phyloP scores from a whole-genome alignment of 2,113 vertebrate species.

The Sphyrna mokarran region DNA sequence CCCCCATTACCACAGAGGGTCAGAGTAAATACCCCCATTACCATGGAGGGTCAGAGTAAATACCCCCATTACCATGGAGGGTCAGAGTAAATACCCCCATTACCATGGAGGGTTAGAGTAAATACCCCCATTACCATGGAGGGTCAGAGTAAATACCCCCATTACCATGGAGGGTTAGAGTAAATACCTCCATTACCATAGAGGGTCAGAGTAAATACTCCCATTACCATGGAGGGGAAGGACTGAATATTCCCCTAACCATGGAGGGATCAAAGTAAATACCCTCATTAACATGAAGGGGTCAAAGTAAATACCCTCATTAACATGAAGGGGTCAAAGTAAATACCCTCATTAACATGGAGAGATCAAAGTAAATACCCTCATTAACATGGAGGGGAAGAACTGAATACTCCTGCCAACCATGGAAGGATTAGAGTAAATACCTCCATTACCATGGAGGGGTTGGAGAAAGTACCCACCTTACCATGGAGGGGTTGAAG shows the following conservation, averaged over 20 bases:
- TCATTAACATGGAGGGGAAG: neutral
- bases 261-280: neutral
- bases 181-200: neutral
- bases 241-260: neutral
- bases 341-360: neutral
- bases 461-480: neutral
- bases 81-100: neutral
- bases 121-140: neutral
- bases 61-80: neutral
- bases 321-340: neutral
- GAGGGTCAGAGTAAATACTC: neutral
- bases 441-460: neutral
- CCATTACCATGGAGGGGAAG: neutral
- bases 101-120: neutral
- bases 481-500: neutral
- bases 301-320: no score
- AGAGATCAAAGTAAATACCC: neutral
- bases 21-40: neutral
- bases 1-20: neutral
- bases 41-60: neutral
- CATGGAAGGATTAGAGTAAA: neutral
- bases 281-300: neutral
- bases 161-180: neutral
- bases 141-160: neutral
- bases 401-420: neutral